A percentile compares a stretch with the other conserved stretches of the same genome.
Conservation (phyloP, 2,797 vertebrate species). For the Coilia nasus region DNA sequence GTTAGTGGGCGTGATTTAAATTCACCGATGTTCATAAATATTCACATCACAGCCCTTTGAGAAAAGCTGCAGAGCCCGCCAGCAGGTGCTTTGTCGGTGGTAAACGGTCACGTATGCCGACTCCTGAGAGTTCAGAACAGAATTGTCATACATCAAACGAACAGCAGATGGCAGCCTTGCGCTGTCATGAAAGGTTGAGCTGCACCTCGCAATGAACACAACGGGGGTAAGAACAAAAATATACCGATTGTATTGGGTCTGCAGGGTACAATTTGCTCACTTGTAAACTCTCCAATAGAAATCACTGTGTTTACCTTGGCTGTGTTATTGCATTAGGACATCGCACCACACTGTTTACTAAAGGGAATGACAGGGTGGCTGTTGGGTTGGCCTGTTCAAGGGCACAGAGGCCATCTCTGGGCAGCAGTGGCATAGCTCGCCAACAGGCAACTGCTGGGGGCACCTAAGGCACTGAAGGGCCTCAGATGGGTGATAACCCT, state of each 20-base stretch:
- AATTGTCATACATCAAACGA: not conserved
- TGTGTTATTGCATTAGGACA: not conserved
- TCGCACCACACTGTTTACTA: not conserved
- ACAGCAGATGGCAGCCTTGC: conserved; percentile 4
- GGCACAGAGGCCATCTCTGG: not conserved
- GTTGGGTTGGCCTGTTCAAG: not conserved
- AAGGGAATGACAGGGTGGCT: not conserved
- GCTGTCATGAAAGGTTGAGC: not conserved
- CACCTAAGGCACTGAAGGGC: too few species aligned
- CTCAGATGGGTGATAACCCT: too few species aligned
- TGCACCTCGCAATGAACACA: not conserved
- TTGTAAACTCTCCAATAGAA: not conserved
- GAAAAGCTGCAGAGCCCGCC: not conserved
- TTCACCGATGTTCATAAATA: conserved; percentile 1
- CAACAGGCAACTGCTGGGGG: too few species aligned
- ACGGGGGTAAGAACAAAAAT: not conserved
- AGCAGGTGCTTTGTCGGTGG: not conserved
- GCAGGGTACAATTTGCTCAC: not conserved
- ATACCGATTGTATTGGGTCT: not conserved
- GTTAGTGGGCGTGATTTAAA: not conserved
- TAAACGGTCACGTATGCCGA: not conserved
- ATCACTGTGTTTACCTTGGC: not conserved
- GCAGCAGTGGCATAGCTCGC: too few species aligned
- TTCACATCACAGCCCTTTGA: not conserved
- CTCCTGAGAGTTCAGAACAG: not conserved